These are phyloP conservation scores for Pachypeltis micranthus DNA, from an alignment of 1,140 invertebrate genomes.

Conservation along the genomic window DNA sequence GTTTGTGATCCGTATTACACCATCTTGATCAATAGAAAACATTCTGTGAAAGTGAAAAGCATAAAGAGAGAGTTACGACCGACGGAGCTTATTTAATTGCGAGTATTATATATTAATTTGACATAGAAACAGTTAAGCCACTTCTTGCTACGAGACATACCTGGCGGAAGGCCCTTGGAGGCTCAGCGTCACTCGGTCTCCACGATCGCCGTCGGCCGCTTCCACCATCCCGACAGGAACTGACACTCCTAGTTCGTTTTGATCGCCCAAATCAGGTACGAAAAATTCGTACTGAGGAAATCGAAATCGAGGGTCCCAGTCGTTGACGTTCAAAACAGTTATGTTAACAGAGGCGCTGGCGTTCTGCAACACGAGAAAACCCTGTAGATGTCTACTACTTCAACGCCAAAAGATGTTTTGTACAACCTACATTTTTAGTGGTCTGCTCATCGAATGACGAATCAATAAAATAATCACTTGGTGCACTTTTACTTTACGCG, in stretches of 20 bases:
- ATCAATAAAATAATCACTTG: too few species aligned
- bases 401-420: too few species aligned
- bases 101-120: too few species aligned
- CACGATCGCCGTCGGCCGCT: constrained; percentile 68
- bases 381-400: too few species aligned
- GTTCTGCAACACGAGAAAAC: too few species aligned
- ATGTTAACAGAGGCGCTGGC: constrained; percentile 63
- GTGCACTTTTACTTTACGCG: too few species aligned
- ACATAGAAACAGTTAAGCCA: too few species aligned
- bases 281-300: constrained; percentile 77
- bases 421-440: too few species aligned
- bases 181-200: constrained; percentile 54
- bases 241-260: constrained; percentile 49
- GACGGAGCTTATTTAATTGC: too few species aligned
- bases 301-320: constrained; percentile 82
- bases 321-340: constrained; percentile 76
- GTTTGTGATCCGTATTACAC: constrained; percentile 38
- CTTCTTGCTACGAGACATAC: too few species aligned
- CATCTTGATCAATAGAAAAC: constrained; percentile 42
- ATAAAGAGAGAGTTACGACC: not conserved
- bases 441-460: too few species aligned
- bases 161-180: constrained; percentile 57
- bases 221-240: constrained; percentile 36
- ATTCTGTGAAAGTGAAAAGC: constrained; percentile 28
- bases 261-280: constrained; percentile 38